Evolutionary conservation across 2,797 vertebrate species (phyloP), one percentile per base, ranked within the genome.

Genomic region (Columba guinea): DNA sequence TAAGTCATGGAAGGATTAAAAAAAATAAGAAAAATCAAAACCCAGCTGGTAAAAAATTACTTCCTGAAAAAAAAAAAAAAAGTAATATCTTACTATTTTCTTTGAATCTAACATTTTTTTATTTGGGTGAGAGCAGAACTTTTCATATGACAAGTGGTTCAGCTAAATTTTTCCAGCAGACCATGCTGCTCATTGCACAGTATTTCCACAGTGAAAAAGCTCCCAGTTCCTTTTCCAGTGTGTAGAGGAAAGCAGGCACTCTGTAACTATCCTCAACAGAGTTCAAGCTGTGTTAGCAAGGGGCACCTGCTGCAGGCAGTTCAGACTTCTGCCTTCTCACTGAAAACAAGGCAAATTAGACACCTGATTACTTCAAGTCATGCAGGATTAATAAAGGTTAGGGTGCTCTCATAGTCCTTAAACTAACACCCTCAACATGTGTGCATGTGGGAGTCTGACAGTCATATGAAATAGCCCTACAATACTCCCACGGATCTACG

Each of bases 91-190:
- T 93, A 30, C 10, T 53, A 27, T 63, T 94, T 84, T 30, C 87
- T 83, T 94, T 86, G 53, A 93, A 90, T 34, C 90, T 62, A 93
- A 62, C 24, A 83, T 24, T 85, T 94, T 94, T 91, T 77, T 73
- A 53, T 89, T 85, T 95, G 53, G 73, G 91, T 94, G 82, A 94
- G 82, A 94, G 41, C 6, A 79, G 84, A 58, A 5, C 53, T 79
- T 90, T 89, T 94, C 51, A 28, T 84, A 77, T 22, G 39, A 93
- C 55, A 89, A 83, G 48, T 30, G 23, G 26, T 64, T 16, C 26
- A n/a, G 64, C 53, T 85, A 80, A 91, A 46, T 88, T 94, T 93
- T 95, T 94, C 91, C 91, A 86, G 41, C 73, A 94, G 71, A 56
- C 64, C n/a, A 17, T 87, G 19, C 39, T 91, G 63, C 32, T 73